These are phyloP conservation scores for Rugalucina vietnamica DNA, from an alignment of 2,888 invertebrate genomes.

Conservation along the genomic window DNA sequence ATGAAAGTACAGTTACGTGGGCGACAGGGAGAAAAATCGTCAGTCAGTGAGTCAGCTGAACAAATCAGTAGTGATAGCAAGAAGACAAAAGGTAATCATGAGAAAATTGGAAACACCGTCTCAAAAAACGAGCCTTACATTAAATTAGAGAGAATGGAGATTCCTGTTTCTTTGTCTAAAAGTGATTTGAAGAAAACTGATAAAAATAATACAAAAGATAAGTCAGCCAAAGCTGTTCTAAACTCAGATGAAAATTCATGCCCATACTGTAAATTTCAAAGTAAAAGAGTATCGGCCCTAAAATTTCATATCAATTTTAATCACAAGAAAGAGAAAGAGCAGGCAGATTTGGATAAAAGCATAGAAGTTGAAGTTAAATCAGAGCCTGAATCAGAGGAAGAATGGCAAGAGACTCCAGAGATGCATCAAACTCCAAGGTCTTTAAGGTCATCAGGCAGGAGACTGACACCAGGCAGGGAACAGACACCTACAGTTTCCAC, in stretches of 20 bases:
- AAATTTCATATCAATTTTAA: not conserved
- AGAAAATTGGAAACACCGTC: not conserved
- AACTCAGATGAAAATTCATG: not conserved
- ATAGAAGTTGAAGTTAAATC: too few relatives aligned
- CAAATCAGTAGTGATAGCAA: not conserved
- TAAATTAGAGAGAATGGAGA: not conserved
- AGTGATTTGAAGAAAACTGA: not conserved
- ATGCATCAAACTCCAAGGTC: too few relatives aligned
- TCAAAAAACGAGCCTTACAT: not conserved
- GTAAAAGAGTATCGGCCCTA: not conserved
- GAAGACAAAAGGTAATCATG: too few relatives aligned
- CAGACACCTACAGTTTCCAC: too few relatives aligned
- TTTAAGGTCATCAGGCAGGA: too few relatives aligned
- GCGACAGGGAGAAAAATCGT: not conserved
- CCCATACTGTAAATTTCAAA: not conserved
- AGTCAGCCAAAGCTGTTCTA: not conserved
- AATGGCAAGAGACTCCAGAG: too few relatives aligned
- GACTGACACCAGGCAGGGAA: too few relatives aligned
- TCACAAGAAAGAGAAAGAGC: not conserved
- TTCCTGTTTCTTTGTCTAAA: not conserved
- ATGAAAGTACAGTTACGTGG: not conserved
- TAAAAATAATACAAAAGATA: not conserved
- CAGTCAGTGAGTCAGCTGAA: not conserved
- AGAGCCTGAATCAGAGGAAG: too few relatives aligned
- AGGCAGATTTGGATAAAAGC: too few relatives aligned